Base-by-base conservation (phyloP, 2,797 vertebrate genomes). In the Lutjanus campechanus region DNA sequence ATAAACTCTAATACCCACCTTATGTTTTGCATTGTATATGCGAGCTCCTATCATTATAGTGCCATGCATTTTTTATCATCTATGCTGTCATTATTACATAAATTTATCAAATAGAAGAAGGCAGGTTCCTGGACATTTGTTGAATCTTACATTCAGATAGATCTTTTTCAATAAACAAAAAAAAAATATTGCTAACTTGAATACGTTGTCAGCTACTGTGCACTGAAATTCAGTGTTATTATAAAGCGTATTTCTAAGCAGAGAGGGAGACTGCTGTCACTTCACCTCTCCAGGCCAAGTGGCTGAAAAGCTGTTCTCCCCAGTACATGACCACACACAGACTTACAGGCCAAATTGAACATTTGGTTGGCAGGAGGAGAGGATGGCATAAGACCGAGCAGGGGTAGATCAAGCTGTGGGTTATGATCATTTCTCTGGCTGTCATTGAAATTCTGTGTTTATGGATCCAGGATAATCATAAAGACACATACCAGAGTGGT, bases 311-410 rank as follows among this genome's bases (percentile, higher is more conserved):
- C 65, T 62, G 55, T 0, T 7, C 25, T 47, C 53, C 3, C 36
- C 61, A 43, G 13, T 12, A 46, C 41, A 13, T 56, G 51, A 74
- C 46, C 62, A 25, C 11, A 73, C 58, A 17, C 60, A 36, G 68
- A 46, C 47, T 47, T 6, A 22, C 12, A 63, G 51, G 69, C 61
- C 29, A 54, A 40, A 44, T 1, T 68, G 58, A 77, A 72, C 63
- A 86, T 77, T 73, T 80, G 77, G 50, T 41, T 80, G 54, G 16
- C 60, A 17, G 41, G 40, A 36, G 36, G 53, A 60, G 22, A 41
- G 7, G 63, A 0, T 5, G 19, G 49, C 62, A 47, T 7, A 29
- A 68, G n/a, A 5, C 13, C 11, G 41, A 76, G 15, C 51, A 17
- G 29, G 46, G 47, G 20, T 1, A 15, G 47, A 63, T 60, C 70